Percentiles rank a stretch among this genome's conserved stretches.
Conservation (phyloP, 2,797 vertebrate genomes). For the Clarias platycephalus region DNA sequence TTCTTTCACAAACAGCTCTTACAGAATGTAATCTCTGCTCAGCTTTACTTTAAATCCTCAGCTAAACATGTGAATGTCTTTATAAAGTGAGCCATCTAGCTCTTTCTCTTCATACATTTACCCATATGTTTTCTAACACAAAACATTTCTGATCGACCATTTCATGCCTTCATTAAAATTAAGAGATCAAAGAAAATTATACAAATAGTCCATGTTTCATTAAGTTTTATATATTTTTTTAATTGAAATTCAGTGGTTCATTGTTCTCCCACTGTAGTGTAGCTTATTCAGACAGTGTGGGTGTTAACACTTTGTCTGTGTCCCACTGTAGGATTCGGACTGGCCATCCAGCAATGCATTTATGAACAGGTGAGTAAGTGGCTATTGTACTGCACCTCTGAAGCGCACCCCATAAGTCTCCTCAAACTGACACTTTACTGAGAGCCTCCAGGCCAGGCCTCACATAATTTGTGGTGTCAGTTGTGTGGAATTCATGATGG, state of each 20-base stretch:
- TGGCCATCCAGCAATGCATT: conserved; percentile 76
- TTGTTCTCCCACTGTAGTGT: background rate
- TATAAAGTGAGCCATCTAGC: background rate
- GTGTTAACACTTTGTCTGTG: conserved; percentile 64
- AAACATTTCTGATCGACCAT: background rate
- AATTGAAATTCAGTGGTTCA: background rate
- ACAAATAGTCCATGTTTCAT: background rate
- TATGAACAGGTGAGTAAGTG: conserved; percentile 75
- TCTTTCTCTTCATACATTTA: background rate
- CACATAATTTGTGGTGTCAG: conserved; percentile 17
- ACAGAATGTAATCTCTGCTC: conserved; percentile 8
- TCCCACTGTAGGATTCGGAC: conserved; percentile 72
- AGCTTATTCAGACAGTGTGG: conserved; percentile 1
- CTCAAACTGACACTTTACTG: background rate
- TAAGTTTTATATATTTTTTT: background rate
- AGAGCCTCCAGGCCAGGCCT: conserved; percentile 15
- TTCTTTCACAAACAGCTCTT: conserved; percentile 23
- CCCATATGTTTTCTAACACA: background rate
- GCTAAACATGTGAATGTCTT: background rate
- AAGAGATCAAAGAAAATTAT: background rate
- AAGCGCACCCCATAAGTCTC: background rate
- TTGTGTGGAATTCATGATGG: conserved; percentile 27
- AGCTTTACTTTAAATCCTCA: background rate
- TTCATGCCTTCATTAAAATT: background rate
- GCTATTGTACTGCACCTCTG: background rate